Base-by-base conservation (phyloP, 1,140 invertebrate genomes). In the Gonatopus flavifemur region DNA sequence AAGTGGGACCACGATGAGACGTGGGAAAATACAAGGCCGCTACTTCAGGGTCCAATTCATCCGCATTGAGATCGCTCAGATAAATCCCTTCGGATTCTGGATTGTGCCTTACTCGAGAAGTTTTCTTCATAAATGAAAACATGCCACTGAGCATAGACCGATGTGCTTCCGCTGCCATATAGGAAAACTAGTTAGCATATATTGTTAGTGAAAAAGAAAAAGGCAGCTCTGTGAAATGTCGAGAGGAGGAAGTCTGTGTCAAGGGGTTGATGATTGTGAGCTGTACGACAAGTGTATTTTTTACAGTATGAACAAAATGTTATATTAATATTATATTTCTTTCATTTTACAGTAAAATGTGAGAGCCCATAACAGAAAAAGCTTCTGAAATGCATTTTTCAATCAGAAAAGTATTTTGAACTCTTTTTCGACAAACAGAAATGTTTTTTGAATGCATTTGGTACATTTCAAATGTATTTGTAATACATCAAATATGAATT, bases 121-220 rank as follows among this genome's bases (percentile, higher is more conserved):
- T 87, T 59, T 86, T 86, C 72, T 89, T 88, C 88, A 97, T 96
- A 69, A 96, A 96, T 40, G 89, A 89, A 70, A 96, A 91, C 88
- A 97, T 90, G 55, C 89, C 89, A 65, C 90, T 89, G 36, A 94
- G 79, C 82, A 94, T 90, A 12, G 88, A 91, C 16, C 85, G 82
- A 58, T 88, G 84, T 55, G 82, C 84, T 41, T 82, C 81, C 43
- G 74, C 77, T 65, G 69, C 55, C 50, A 59, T 66, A n/a, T n/a
- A 50, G 36, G 63, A 67, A 64, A 56, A 72, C 63, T 62, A 55
- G 44, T 68, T 66, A 45, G 66, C 52, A 37, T 48, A 44, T n/a
- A n/a, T 22, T 41, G 60, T 67, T 67, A 69, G 62, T 59, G 44
- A 59, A 62, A 62, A 52, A 55, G 53, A n/a, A n/a, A n/a, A n/a